These are phyloP conservation scores for Drosophila pegasa DNA, from an alignment of 2,888 invertebrate species.

Conservation along the genomic window DNA sequence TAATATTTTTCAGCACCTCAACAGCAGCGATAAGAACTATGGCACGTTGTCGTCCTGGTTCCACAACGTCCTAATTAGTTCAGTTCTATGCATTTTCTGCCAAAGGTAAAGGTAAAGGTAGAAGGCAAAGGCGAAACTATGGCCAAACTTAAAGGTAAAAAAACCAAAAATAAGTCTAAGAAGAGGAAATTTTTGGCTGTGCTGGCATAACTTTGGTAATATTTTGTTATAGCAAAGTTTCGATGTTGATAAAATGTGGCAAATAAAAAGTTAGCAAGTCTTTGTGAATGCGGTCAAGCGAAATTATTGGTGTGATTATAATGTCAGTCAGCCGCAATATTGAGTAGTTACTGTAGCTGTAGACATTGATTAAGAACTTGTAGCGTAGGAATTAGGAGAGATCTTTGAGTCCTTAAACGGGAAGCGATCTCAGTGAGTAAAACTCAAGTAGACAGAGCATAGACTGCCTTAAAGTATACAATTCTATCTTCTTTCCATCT, in stretches of 20 bases:
- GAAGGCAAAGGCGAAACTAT: constrained; percentile 14
- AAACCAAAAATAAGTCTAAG: constrained; percentile 17
- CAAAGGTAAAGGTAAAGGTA: constrained; percentile 8
- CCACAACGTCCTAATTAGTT: constrained; percentile 72
- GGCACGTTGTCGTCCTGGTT: constrained; percentile 49
- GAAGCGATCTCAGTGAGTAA: no score
- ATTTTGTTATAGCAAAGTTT: constrained; percentile 76
- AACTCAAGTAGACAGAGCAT: neutral
- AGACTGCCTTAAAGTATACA: no score
- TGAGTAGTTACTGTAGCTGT: constrained; percentile 20
- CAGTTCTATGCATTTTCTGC: constrained; percentile 75
- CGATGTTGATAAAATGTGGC: constrained; percentile 77
- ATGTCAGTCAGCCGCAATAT: constrained; percentile 22
- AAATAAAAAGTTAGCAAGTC: constrained; percentile 62
- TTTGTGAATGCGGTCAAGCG: constrained; percentile 34
- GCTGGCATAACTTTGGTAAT: constrained; percentile 76
- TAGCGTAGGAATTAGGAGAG: neutral
- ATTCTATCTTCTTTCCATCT: neutral
- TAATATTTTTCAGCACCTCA: constrained; percentile 80
- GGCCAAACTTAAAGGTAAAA: constrained; percentile 17
- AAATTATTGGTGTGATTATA: constrained; percentile 46
- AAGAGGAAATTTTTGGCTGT: constrained; percentile 53
- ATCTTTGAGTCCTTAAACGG: neutral
- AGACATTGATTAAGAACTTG: constrained; percentile 9
- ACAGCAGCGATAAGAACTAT: constrained; percentile 72